phyloP scores from a whole-genome alignment of 1,140 invertebrate genomes.

The Brachionus sp. region DNA sequence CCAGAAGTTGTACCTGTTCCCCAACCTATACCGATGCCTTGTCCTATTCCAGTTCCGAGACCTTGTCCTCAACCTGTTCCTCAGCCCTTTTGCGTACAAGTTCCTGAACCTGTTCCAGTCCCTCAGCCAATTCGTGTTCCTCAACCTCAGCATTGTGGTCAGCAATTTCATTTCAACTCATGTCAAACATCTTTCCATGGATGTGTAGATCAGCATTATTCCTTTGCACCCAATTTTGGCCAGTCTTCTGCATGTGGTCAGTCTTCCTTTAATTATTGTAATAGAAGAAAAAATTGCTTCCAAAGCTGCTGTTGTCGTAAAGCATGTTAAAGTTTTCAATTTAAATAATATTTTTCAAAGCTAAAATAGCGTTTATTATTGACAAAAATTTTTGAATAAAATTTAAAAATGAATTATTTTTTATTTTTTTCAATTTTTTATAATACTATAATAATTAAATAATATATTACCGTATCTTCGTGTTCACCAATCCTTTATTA shows the following conservation, averaged over 20 bases:
- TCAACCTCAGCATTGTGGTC: not conserved
- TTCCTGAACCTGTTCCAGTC: not conserved
- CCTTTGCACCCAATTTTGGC: not conserved
- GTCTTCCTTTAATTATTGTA: not conserved
- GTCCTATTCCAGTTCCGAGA: not conserved
- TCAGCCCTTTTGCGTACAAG: not conserved
- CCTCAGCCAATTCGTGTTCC: not conserved
- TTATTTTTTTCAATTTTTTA: too few relatives aligned
- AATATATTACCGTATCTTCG: too few relatives aligned
- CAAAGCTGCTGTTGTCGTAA: not conserved
- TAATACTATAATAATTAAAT: too few relatives aligned
- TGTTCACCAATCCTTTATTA: too few relatives aligned
- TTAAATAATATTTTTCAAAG: too few relatives aligned
- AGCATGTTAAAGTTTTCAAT: not conserved
- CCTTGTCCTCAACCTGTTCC: not conserved
- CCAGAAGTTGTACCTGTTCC: not conserved
- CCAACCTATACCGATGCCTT: not conserved
- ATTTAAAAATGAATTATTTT: too few relatives aligned
- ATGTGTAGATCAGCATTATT: not conserved
- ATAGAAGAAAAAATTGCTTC: not conserved
- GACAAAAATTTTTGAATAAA: too few relatives aligned
- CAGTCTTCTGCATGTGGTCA: not conserved
- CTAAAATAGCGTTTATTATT: too few relatives aligned
- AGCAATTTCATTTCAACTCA: not conserved
- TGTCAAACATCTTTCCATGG: not conserved